Evolutionary conservation across 2,888 invertebrate genomes (phyloP).

Genomic region (Drosophila koepferae): DNA sequence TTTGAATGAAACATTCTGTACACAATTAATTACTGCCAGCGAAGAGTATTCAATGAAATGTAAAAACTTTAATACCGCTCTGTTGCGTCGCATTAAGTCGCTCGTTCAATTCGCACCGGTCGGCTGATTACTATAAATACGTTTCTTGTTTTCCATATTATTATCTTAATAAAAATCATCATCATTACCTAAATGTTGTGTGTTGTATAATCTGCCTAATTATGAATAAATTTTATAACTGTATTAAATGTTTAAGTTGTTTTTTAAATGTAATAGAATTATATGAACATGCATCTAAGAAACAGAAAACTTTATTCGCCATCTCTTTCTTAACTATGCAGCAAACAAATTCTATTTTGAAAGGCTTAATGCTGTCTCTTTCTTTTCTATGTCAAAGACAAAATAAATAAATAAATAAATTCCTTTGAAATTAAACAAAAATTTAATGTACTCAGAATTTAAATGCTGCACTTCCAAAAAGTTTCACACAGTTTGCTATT

Average conservation of each 20-base stretch:
- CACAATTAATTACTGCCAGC: constrained; percentile 89
- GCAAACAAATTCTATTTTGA: background rate
- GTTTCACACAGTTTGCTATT: background rate
- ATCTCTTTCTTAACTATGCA: constrained; percentile 19
- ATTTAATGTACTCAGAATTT: background rate
- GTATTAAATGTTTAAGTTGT: background rate
- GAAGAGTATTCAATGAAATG: constrained; percentile 89
- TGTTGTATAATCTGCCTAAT: background rate
- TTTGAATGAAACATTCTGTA: constrained; percentile 92
- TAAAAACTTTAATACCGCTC: constrained; percentile 90
- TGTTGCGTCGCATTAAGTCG: constrained; percentile 92
- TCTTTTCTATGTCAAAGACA: background rate
- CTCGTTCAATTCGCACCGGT: constrained; percentile 91
- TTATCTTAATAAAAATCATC: constrained; percentile 2
- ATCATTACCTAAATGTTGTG: background rate
- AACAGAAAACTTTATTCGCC: background rate
- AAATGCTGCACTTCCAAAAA: background rate
- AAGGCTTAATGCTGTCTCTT: background rate
- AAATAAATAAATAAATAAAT: background rate
- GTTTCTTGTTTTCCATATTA: background rate
- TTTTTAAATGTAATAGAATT: background rate
- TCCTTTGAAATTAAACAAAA: background rate
- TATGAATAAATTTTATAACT: background rate
- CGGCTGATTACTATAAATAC: constrained; percentile 3
- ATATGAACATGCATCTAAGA: background rate